These are phyloP conservation scores for Amyelois transitella DNA, from an alignment of 1,140 invertebrate genomes.

Conservation along the genomic window DNA sequence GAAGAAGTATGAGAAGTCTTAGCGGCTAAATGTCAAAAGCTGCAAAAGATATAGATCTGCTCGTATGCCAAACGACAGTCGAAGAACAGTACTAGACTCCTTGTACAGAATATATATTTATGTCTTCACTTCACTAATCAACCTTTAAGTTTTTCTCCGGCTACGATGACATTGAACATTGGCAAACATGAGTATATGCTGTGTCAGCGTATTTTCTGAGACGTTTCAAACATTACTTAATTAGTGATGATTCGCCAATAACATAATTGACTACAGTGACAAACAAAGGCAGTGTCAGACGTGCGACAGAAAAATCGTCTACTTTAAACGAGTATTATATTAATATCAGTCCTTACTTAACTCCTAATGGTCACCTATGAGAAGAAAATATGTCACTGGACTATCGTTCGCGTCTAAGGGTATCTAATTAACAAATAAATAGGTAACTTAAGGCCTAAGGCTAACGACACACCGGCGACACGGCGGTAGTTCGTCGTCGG, in stretches of 20 bases:
- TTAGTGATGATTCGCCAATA: neutral
- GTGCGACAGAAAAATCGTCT: slow-evolving; percentile 20
- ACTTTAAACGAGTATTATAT: slow-evolving; percentile 35
- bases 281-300: slow-evolving; percentile 30
- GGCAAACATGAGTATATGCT: too few relatives aligned
- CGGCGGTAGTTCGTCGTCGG: neutral
- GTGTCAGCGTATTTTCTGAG: neutral
- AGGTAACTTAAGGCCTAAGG: slow-evolving; percentile 38
- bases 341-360: slow-evolving; percentile 64
- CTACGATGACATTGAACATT: too few relatives aligned
- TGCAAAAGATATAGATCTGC: too few relatives aligned
- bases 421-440: slow-evolving; percentile 49
- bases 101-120: too few relatives aligned
- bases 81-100: too few relatives aligned
- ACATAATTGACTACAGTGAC: slow-evolving; percentile 30
- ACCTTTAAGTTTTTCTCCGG: too few relatives aligned
- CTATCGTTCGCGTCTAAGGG: slow-evolving; percentile 23
- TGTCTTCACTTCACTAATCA: too few relatives aligned
- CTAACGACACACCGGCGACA: slow-evolving; percentile 4
- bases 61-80: too few relatives aligned
- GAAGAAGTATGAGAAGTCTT: too few relatives aligned
- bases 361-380: slow-evolving; percentile 27
- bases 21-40: too few relatives aligned
- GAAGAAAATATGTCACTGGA: slow-evolving; percentile 10
- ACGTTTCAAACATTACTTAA: neutral